Conservation (phyloP, 2,797 vertebrate species). For the Catamblyrhynchus diadema region DNA sequence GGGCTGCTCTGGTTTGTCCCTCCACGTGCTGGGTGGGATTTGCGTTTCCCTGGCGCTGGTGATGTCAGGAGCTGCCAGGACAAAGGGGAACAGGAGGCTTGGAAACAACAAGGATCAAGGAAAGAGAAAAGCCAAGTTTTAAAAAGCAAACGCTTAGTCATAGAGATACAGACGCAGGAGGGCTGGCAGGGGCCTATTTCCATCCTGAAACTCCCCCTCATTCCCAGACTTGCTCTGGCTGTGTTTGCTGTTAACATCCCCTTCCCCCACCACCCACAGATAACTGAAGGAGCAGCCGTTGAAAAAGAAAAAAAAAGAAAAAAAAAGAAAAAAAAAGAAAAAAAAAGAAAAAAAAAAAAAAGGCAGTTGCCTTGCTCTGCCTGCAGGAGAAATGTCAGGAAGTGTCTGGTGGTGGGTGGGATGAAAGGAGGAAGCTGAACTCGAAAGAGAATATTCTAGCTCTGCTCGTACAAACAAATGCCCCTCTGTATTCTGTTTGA, state of each 20-base stretch:
- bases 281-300: constrained; percentile 33
- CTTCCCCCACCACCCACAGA: constrained; percentile 45
- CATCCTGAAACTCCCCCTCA: constrained; percentile 46
- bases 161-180: neutral
- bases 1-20: neutral
- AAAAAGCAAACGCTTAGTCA: constrained; percentile 14
- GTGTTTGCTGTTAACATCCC: constrained; percentile 35
- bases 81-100: constrained; percentile 33
- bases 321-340: neutral
- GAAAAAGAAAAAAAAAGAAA: neutral
- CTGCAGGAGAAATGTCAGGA: constrained; percentile 60
- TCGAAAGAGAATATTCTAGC: constrained; percentile 52
- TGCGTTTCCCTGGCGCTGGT: neutral
- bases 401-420: constrained; percentile 57
- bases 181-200: constrained; percentile 65
- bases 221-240: constrained; percentile 30
- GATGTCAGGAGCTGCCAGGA: constrained; percentile 10
- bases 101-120: neutral
- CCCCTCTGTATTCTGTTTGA: constrained; percentile 18
- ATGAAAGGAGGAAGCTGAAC: constrained; percentile 57
- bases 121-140: constrained; percentile 16
- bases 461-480: neutral
- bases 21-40: neutral
- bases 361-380: constrained; percentile 43
- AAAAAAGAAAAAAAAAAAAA: neutral